These are phyloP conservation scores for Erebia epiphron DNA, from an alignment of 2,888 invertebrate species.

Conservation along the genomic window DNA sequence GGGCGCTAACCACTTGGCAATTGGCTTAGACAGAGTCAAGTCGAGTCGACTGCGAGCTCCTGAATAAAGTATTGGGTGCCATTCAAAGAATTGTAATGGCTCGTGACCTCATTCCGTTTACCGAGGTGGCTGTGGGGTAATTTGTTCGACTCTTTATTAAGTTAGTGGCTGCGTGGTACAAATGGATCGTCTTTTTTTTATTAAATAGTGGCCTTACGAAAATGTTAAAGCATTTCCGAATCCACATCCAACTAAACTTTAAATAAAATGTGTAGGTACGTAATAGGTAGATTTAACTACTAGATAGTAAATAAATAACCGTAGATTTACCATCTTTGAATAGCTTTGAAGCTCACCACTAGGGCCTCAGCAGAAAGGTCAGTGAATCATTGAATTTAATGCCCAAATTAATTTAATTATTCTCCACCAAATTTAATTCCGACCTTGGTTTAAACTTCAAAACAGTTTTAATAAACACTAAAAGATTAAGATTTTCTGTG, in stretches of 20 bases:
- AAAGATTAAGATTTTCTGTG: slow-evolving; percentile 30
- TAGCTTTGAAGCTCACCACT: too few species aligned
- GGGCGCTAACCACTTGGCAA: slow-evolving; percentile 14
- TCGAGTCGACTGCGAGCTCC: slow-evolving; percentile 8
- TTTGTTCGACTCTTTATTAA: slow-evolving; percentile 17
- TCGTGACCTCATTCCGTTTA: slow-evolving; percentile 20
- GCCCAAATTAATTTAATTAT: slow-evolving; percentile 5
- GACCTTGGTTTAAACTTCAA: slow-evolving; percentile 10
- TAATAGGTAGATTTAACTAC: too few species aligned
- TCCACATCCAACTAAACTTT: too few species aligned
- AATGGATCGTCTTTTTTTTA: not conserved
- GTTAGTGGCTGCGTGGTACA: slow-evolving; percentile 13
- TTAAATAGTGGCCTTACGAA: too few species aligned
- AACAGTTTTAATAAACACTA: slow-evolving; percentile 28
- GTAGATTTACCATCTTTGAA: too few species aligned
- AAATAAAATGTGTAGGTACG: too few species aligned
- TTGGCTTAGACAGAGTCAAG: slow-evolving; percentile 17
- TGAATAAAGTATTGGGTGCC: slow-evolving; percentile 20
- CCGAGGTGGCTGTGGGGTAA: slow-evolving; percentile 14
- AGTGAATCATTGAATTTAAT: not conserved
- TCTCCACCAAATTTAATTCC: not conserved
- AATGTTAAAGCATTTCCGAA: too few species aligned
- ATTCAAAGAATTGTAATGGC: slow-evolving; percentile 9
- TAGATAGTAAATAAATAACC: too few species aligned
- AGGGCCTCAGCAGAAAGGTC: not conserved